Percentiles rank a stretch among this genome's conserved stretches.
Evolutionary conservation across 1,140 invertebrate genomes (phyloP).

Genomic region (Formica selysi): DNA sequence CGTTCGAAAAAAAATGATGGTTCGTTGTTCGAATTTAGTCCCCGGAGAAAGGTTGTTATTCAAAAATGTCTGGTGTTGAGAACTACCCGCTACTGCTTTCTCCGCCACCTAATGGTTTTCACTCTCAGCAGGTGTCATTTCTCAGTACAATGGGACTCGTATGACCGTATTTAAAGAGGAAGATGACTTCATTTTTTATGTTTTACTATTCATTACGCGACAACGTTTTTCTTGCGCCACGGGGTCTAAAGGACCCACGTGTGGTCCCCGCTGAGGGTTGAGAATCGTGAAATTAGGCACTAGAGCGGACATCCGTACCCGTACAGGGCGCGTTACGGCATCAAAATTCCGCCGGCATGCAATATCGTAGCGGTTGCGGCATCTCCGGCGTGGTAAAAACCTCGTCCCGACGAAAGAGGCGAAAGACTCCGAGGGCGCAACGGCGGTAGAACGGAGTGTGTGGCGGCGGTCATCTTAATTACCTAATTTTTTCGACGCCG

Average conservation of each 20-base stretch:
- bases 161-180: background rate
- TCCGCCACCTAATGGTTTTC: background rate
- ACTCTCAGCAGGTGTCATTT: background rate
- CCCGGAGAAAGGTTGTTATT: slow-evolving; percentile 37
- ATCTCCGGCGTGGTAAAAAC: slow-evolving; percentile 41
- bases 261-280: background rate
- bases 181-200: slow-evolving; percentile 21
- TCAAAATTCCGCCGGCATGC: slow-evolving; percentile 50
- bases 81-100: slow-evolving; percentile 5
- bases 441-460: background rate
- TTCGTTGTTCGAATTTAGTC: background rate
- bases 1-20: slow-evolving; percentile 18
- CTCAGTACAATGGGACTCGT: background rate
- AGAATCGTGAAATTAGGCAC: slow-evolving; percentile 27
- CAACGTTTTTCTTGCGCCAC: background rate
- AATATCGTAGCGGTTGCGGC: slow-evolving; percentile 45
- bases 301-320: slow-evolving; percentile 17
- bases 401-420: slow-evolving; percentile 49
- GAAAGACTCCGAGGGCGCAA: slow-evolving; percentile 9
- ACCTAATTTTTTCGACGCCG: slow-evolving; percentile 51
- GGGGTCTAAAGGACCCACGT: background rate
- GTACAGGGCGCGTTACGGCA: slow-evolving; percentile 32
- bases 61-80: slow-evolving; percentile 15
- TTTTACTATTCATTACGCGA: background rate
- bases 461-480: slow-evolving; percentile 52